Evolutionary conservation across 2,797 vertebrate species (phyloP), one percentile per base, ranked within the genome.

Genomic region (Emys orbicularis): DNA sequence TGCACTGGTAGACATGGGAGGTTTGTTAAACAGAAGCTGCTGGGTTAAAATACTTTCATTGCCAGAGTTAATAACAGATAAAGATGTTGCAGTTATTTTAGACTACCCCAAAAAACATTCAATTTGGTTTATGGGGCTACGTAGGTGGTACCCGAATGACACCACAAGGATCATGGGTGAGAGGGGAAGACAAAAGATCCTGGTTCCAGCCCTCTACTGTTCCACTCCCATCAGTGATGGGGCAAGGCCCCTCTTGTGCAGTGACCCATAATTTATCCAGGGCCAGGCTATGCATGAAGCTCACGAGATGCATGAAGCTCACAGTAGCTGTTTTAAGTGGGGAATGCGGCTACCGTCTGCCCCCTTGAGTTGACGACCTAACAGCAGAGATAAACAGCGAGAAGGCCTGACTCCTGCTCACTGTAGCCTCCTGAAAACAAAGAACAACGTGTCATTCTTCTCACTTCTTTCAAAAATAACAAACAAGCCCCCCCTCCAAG

Each of bases 11-110:
- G 81, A 0, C 3, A 90, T 87, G 84, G 92, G 93, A 96, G 89
- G 88, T 68, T 81, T 31, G 54, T 54, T 68, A 56, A 84, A 90
- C 83, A 96, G 81, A 94, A 96, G 23, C 68, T 92, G 85, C 19
- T 93, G 83, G 37, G 85, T 87, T 84, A 91, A 92, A 89, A 80
- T 4, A 0, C 82, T 61, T 81, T 76, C 65, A 12, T 81, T 84
- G 93, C 89, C 0, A 0, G 83, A 93, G 68, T 52, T 94, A 87
- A 76, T 72, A 90, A 96, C 92, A 97, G 88, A 80, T 1, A 77
- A 61, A 88, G 90, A 61, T 1, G 6, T 74, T 2, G 5, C 72
- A 74, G 23, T 5, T 31, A 1, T 79, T 49, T 41, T 52, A 79
- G 80, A 83, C 11, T 23, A 74, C 65, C 65, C 96, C 94, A 96